Evolutionary conservation across 2,888 invertebrate species (phyloP), one percentile per base, ranked within the genome.

Genomic region (Nomada ferruginata): DNA sequence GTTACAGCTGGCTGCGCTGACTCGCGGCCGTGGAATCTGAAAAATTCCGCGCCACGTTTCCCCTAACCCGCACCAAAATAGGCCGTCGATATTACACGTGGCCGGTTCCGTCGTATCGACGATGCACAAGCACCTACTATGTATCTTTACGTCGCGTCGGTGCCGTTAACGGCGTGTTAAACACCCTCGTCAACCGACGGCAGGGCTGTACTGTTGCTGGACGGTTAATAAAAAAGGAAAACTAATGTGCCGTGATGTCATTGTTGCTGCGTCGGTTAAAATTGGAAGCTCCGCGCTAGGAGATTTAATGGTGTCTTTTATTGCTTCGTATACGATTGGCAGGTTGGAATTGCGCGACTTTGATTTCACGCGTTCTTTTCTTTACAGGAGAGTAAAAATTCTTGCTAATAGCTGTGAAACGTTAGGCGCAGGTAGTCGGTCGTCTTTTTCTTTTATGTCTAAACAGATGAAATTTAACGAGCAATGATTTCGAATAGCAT

Each of bases 1-100:
- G 85, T 69, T 75, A 64, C 76, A 55, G 71, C 63, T 50, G 75
- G 64, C 68, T 44, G 70, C 61, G 61, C 36, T 80, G 79, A 79
- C 63, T 79, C 61, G 61, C 20, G 66, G 61, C 61, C 20, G 42
- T 77, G 87, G 87, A 85, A 87, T 87, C 75, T 65, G 76, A 80
- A 78, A 85, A 78, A 87, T 87, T 72, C 77, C 81, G 72, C 71
- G 72, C 79, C 71, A 60, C 64, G 66, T 65, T 74, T 73, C 72
- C 71, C 76, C 60, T 50, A 60, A 74, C 72, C 76, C 80, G 86
- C 76, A 82, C 87, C 75, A 85, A 87, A 87, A 87, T 87, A 87
- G 88, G 82, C 71, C 44, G 65, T 26, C 68, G 88, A 77, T 84
- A 76, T 85, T 84, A 84, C 83, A 83, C 85, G 85, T 79, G 80